Evolutionary conservation across 2,113 vertebrate genomes (phyloP).

Genomic region (Plotosus lineatus): DNA sequence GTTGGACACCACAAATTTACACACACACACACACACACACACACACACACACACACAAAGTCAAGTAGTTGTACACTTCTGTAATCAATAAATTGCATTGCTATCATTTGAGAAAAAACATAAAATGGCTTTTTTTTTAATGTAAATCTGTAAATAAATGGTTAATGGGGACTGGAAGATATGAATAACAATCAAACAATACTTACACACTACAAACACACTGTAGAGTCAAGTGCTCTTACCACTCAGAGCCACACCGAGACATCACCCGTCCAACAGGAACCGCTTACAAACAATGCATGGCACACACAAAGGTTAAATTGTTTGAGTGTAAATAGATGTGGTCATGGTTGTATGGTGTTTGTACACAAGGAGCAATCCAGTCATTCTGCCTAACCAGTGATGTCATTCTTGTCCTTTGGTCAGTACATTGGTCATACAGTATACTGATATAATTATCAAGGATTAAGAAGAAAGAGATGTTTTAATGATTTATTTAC

Average conservation of each 20-base stretch:
- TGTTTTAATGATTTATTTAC: no score
- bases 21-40: constrained; percentile 14
- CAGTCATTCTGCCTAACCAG: constrained; percentile 3
- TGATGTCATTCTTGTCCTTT: constrained; percentile 23
- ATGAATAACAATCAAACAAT: not conserved
- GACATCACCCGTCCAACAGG: constrained; percentile 34
- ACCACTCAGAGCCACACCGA: constrained; percentile 17
- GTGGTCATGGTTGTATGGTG: not conserved
- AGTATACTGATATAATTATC: not conserved
- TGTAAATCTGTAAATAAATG: not conserved
- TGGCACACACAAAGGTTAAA: constrained; percentile 41
- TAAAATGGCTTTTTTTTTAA: not conserved
- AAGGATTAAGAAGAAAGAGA: not conserved
- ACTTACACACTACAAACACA: constrained; percentile 15
- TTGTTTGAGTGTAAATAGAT: constrained; percentile 17
- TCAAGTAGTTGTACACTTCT: not conserved
- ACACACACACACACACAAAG: constrained; percentile 32
- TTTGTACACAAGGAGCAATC: not conserved
- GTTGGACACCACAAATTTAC: not conserved
- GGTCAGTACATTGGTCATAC: constrained; percentile 1
- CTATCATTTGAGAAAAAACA: constrained; percentile 9
- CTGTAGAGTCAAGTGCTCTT: constrained; percentile 15
- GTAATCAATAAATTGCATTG: not conserved
- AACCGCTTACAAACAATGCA: constrained; percentile 37
- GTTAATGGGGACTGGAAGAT: not conserved